phyloP scores from a whole-genome alignment of 2,797 vertebrate genomes.

The Steatocranus sp. region DNA sequence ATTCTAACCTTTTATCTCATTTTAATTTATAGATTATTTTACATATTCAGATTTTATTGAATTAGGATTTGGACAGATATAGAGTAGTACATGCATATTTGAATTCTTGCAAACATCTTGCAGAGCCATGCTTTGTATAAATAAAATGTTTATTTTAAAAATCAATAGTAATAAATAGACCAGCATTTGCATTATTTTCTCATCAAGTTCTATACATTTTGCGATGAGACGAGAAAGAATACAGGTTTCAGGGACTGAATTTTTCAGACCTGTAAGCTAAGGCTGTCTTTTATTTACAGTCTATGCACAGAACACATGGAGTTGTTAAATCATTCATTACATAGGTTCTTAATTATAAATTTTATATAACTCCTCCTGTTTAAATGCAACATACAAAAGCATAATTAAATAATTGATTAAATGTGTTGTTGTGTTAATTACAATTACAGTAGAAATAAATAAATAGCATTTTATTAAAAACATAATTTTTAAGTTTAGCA shows the following conservation, averaged over 20 bases:
- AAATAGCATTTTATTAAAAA: not conserved
- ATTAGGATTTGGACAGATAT: not conserved
- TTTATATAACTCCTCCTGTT: not conserved
- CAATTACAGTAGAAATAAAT: not conserved
- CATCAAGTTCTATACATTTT: not conserved
- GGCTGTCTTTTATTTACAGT: not conserved
- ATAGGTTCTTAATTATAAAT: not conserved
- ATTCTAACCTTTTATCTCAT: fast-evolving
- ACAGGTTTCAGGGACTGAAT: not conserved
- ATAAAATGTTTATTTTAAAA: not conserved
- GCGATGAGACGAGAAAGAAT: not conserved
- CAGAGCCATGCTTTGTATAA: not conserved
- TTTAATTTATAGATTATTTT: not conserved
- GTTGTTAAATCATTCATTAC: not conserved
- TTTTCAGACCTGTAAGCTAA: not conserved
- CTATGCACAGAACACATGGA: not conserved
- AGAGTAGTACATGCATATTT: not conserved
- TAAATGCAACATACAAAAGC: not conserved
- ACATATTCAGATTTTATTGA: not conserved
- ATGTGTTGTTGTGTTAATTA: not conserved
- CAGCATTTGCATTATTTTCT: not conserved
- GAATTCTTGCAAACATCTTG: not conserved
- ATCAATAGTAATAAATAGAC: not conserved
- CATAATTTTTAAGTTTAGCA: not conserved
- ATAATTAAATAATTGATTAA: not conserved